Evolutionary conservation across 64 coral and sea anemone genomes (phyloP).

Genomic region (Exaiptasia diaphana): DNA sequence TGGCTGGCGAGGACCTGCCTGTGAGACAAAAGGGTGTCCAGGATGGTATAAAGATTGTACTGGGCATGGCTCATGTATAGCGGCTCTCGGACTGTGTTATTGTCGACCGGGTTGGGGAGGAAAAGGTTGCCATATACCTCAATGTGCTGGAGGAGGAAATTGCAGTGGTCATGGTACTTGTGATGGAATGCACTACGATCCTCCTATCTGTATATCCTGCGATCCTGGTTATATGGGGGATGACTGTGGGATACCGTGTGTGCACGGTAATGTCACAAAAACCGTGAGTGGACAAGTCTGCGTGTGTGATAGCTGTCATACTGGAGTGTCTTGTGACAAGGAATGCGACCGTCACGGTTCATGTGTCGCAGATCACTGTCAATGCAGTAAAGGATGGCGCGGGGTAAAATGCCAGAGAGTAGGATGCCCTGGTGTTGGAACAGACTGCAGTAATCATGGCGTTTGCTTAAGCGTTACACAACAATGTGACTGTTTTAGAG

Average conservation of each 20-base stretch:
- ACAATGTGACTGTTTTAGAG: constrained; percentile 82
- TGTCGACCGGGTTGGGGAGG: constrained; percentile 87
- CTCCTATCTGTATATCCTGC: constrained; percentile 78
- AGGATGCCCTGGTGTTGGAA: constrained; percentile 76
- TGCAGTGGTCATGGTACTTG: constrained; percentile 84
- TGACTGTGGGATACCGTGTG: constrained; percentile 64
- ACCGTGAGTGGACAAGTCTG: constrained; percentile 24
- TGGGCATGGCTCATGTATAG: constrained; percentile 83
- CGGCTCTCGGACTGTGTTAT: constrained; percentile 56
- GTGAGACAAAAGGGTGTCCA: constrained; percentile 73
- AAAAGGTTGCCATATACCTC: constrained; percentile 75
- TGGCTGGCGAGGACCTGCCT: constrained; percentile 75
- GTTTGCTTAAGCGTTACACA: constrained; percentile 82
- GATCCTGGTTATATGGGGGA: constrained; percentile 69
- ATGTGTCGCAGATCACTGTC: constrained; percentile 53
- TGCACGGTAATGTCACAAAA: constrained; percentile 68
- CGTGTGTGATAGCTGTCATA: constrained; percentile 64
- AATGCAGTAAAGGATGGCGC: constrained; percentile 76
- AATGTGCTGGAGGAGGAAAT: constrained; percentile 87
- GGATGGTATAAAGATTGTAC: constrained; percentile 76
- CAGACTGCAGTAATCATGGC: constrained; percentile 80
- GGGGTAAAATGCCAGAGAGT: constrained; percentile 79
- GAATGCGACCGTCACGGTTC: constrained; percentile 79
- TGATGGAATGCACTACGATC: constrained; percentile 66
- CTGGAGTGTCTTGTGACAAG: constrained; percentile 71